A percentile compares a stretch with the other conserved stretches of the same genome.
These are phyloP conservation scores for Lissocephala sabroskyi DNA, from an alignment of 2,888 invertebrate genomes.

Conservation along the genomic window DNA sequence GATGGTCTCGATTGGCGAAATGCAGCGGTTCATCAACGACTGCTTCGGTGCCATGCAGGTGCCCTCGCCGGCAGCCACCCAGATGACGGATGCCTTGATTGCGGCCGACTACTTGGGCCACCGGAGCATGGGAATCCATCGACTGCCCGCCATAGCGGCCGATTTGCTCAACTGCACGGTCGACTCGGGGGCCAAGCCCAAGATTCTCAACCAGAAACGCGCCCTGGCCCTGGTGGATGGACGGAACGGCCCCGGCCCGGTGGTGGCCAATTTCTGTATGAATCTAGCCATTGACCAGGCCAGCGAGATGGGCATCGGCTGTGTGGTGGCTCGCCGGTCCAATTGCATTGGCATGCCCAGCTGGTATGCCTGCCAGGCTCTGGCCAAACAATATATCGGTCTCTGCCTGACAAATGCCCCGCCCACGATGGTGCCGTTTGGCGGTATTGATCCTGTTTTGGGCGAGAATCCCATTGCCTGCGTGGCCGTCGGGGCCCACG, in stretches of 20 bases:
- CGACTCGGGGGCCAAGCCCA: conserved; percentile 12
- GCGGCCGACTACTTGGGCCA: conserved; percentile 37
- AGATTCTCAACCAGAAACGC: conserved; percentile 17
- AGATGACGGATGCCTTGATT: conserved; percentile 38
- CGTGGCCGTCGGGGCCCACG: conserved; percentile 18
- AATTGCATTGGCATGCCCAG: conserved; percentile 35
- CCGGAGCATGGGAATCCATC: conserved; percentile 29
- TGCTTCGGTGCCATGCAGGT: conserved; percentile 34
- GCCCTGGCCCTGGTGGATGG: conserved; percentile 30
- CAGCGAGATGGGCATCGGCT: conserved; percentile 23
- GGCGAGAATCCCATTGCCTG: conserved; percentile 28
- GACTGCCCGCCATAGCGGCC: conserved; percentile 28
- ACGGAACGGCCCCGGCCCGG: conserved; percentile 33
- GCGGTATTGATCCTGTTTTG: conserved; percentile 25
- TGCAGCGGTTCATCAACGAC: conserved; percentile 33
- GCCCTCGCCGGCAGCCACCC: conserved; percentile 22
- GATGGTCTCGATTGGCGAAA: conserved; percentile 25
- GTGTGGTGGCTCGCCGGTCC: conserved; percentile 29
- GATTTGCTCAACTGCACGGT: conserved; percentile 29
- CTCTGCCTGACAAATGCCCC: conserved; percentile 36
- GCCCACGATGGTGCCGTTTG: conserved; percentile 26
- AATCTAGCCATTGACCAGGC: conserved; percentile 36
- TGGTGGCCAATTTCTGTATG: conserved; percentile 41
- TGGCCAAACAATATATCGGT: conserved; percentile 34
- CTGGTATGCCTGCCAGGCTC: conserved; percentile 36